phyloP scores from a whole-genome alignment of 2,888 invertebrate species.

The Lycaena phlaeas region DNA sequence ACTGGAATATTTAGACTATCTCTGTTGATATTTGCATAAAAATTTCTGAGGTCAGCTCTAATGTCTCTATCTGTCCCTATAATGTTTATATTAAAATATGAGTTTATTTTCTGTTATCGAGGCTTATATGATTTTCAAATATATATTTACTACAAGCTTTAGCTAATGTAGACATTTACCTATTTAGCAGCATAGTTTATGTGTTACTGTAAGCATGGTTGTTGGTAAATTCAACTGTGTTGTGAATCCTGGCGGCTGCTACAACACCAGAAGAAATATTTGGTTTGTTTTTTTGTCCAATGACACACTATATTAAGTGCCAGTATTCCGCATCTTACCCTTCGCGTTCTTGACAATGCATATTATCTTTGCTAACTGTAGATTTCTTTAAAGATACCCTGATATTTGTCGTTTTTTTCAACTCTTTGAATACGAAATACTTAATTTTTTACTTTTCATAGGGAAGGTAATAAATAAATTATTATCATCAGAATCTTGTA shows the following conservation, averaged over 20 bases:
- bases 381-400: constrained; percentile 7
- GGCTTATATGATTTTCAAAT: not conserved
- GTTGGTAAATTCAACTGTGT: not conserved
- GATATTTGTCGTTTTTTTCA: constrained; percentile 1
- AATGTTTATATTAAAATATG: too few relatives aligned
- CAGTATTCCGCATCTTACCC: not conserved
- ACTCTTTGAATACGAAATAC: not conserved
- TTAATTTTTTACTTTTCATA: not conserved
- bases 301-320: not conserved
- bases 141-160: not conserved
- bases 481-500: constrained; percentile 38
- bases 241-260: not conserved
- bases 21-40: too few relatives aligned
- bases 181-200: not conserved
- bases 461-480: constrained; percentile 21
- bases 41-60: too few relatives aligned
- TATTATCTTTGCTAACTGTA: constrained; percentile 4
- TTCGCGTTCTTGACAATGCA: not conserved
- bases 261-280: not conserved
- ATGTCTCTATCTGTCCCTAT: too few relatives aligned
- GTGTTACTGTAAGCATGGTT: not conserved
- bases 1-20: too few relatives aligned
- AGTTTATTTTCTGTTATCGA: too few relatives aligned
- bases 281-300: constrained; percentile 6
- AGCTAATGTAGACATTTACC: not conserved